Evolutionary conservation across 1,140 invertebrate species (phyloP), one percentile per base, ranked within the genome.

Genomic region (Pentalonia nigronervosa): DNA sequence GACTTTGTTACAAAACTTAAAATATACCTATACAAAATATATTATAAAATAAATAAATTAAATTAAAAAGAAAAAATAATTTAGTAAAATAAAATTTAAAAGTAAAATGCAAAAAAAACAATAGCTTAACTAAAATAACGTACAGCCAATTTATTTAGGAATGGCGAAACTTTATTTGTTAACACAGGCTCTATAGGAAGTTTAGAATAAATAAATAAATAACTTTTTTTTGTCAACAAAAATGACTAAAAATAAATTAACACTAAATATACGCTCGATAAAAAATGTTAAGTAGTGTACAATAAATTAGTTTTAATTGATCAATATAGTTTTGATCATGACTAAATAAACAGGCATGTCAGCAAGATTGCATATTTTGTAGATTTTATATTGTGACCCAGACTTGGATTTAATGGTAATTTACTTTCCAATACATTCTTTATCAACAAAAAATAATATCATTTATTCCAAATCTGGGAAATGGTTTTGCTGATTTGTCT

Each of bases 141-240:
- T 87, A 87, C 86, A 87, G 86, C 86, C 86, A 87, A 48, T 87
- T 48, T 48, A 50, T n/a, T 87, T 87, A 87, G 86, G 86, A 87
- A 87, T 87, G 36, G 36, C 36, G 4, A n/a, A 76, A n/a, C 60
- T 76, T 76, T n/a, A 76, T 76, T 76, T 76, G 60, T 76, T 76
- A 76, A 76, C 60, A 76, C 60, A 76, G 60, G 60, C 60, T 76
- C 60, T 76, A 76, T 76, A 76, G 60, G 60, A 76, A 76, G 60
- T 76, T 76, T 76, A 76, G n/a, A 76, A 76, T 76, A 76, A 76
- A 76, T 67, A 67, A 67, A 67, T 76, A 76, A 76, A 76, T 76
- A 76, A n/a, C 30, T 76, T n/a, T 30, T 67, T 76, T n/a, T 67
- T 34, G n/a, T 76, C 60, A n/a, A 76, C 14, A 76, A 76, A n/a